phyloP scores from a whole-genome alignment of 2,888 invertebrate species.

The Sinelater perroti region DNA sequence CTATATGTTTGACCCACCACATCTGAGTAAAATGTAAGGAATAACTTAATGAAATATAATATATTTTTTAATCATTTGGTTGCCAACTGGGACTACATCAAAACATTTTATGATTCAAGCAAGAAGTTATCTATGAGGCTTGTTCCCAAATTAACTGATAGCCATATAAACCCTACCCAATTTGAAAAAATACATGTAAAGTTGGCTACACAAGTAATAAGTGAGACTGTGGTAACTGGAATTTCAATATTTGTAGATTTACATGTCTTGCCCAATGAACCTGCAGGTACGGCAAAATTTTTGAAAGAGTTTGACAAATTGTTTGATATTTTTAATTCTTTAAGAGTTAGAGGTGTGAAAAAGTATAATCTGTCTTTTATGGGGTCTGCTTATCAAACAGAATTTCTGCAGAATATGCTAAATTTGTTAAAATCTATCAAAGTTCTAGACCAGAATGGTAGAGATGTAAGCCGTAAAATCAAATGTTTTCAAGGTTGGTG shows the following conservation, averaged over 20 bases:
- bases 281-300: constrained; percentile 10
- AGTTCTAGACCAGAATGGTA: too few relatives aligned
- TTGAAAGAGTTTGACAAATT: constrained; percentile 4
- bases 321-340: too few relatives aligned
- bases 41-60: constrained; percentile 29
- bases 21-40: constrained; percentile 36
- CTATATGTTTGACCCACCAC: constrained; percentile 33
- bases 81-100: constrained; percentile 18
- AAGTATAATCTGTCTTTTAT: too few relatives aligned
- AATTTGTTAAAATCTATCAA: not conserved
- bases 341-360: not conserved
- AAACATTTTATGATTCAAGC: constrained; percentile 28
- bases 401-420: too few relatives aligned
- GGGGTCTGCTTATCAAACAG: too few relatives aligned
- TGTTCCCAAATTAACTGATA: constrained; percentile 27
- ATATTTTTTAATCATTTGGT: not conserved
- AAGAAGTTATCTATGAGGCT: constrained; percentile 17
- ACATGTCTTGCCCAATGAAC: not conserved
- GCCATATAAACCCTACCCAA: constrained; percentile 29
- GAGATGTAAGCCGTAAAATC: too few relatives aligned
- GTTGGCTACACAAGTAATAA: constrained; percentile 28
- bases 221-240: too few relatives aligned
- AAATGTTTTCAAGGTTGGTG: not conserved
- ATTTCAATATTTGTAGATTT: too few relatives aligned
- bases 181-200: constrained; percentile 37